Conservation (phyloP, 2,888 invertebrate species). For the Dendrolimus pini region DNA sequence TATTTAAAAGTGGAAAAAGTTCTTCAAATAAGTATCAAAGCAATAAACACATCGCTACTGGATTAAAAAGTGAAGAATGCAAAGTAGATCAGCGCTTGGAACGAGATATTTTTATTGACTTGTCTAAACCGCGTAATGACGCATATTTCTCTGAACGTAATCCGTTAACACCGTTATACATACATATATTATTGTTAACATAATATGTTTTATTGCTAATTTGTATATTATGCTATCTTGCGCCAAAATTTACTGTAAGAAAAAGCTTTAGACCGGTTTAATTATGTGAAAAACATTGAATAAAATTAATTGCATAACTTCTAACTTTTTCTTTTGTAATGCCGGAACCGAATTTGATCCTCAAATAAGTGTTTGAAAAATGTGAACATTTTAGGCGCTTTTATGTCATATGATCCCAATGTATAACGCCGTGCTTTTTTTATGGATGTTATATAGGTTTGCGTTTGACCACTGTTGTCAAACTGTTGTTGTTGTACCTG, state of each 20-base stretch:
- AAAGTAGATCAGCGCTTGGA: constrained; percentile 24
- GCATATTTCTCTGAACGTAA: neutral
- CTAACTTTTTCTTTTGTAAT: neutral
- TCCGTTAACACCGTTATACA: neutral
- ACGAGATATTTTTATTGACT: constrained; percentile 23
- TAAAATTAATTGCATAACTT: neutral
- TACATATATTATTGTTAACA: neutral
- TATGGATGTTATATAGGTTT: too few relatives aligned
- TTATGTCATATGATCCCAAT: too few relatives aligned
- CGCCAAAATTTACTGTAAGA: neutral
- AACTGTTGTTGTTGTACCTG: too few relatives aligned
- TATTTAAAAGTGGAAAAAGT: neutral
- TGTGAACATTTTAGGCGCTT: neutral
- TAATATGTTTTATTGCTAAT: neutral
- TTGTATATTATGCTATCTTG: neutral
- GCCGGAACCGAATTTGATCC: neutral
- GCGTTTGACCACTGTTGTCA: too few relatives aligned
- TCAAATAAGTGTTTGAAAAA: neutral
- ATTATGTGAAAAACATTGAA: too few relatives aligned
- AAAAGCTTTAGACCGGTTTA: neutral
- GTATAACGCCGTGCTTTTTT: too few relatives aligned
- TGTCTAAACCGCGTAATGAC: constrained; percentile 1
- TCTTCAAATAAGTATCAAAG: neutral
- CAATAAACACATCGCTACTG: constrained; percentile 27
- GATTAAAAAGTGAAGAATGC: constrained; percentile 4